Conservation (phyloP, 2,113 vertebrate genomes). For the Dryoscopus gambensis region DNA sequence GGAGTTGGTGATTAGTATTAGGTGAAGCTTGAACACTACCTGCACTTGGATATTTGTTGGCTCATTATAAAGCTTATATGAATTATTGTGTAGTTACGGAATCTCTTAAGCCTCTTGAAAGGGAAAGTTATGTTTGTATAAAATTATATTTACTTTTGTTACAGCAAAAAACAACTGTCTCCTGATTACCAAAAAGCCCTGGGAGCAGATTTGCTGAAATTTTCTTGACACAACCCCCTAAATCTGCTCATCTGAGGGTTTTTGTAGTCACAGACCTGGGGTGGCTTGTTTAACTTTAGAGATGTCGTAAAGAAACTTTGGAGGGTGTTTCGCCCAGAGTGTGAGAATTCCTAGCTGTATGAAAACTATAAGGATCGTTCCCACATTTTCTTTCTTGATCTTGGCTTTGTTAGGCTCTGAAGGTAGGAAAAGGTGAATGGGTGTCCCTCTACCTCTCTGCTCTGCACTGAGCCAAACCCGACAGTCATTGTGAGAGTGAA, state of each 20-base stretch:
- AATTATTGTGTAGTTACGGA: background rate
- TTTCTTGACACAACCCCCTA: background rate
- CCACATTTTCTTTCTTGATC: background rate
- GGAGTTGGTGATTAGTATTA: background rate
- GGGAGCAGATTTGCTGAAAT: background rate
- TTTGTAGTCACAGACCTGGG: background rate
- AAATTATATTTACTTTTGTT: background rate
- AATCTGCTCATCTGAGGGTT: background rate
- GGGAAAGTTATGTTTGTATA: background rate
- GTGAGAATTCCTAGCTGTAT: background rate
- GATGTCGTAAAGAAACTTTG: background rate
- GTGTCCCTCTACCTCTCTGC: background rate
- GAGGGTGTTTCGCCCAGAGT: background rate
- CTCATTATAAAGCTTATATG: background rate
- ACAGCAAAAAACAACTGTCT: background rate
- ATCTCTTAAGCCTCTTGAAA: background rate
- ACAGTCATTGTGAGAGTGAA: background rate
- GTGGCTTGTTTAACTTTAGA: background rate
- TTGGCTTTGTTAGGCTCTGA: background rate
- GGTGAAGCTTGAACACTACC: background rate
- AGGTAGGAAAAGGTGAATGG: background rate
- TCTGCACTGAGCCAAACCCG: background rate
- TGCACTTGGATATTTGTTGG: background rate
- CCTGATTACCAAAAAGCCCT: background rate
- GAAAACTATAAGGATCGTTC: fast-evolving